Evolutionary conservation across 2,797 vertebrate species (phyloP).

Genomic region (Epinephelus coioides): DNA sequence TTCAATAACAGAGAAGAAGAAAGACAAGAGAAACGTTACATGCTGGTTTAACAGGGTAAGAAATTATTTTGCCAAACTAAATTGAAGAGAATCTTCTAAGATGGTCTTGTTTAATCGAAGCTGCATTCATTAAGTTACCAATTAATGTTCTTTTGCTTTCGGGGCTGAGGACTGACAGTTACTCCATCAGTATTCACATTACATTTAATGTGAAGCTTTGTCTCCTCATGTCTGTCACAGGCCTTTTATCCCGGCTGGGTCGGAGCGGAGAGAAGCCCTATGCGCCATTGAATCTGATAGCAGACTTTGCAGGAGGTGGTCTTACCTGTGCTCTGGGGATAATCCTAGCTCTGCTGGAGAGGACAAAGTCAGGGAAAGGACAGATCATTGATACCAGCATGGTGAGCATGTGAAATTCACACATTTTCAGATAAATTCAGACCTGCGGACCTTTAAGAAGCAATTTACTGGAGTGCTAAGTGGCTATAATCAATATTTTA

Average conservation of each 20-base stretch:
- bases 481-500: too few species aligned
- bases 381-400: constrained; percentile 94
- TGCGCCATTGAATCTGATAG: constrained; percentile 91
- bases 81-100: not conserved
- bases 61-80: not conserved
- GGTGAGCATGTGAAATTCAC: constrained; percentile 82
- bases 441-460: not conserved
- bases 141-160: not conserved
- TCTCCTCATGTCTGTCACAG: constrained; percentile 73
- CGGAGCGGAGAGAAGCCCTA: constrained; percentile 89
- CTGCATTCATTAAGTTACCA: too few species aligned
- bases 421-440: not conserved
- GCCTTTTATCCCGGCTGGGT: constrained; percentile 92
- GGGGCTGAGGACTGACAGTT: not conserved
- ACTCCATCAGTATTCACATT: not conserved
- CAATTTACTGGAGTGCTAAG: not conserved
- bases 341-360: constrained; percentile 90
- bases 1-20: too few species aligned
- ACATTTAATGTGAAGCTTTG: not conserved
- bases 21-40: too few species aligned
- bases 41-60: not conserved
- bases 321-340: constrained; percentile 92
- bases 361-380: constrained; percentile 90
- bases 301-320: constrained; percentile 95
- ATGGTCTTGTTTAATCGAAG: not conserved